Evolutionary conservation across 2,113 vertebrate genomes (phyloP).

Genomic region (Pluvialis apricaria): DNA sequence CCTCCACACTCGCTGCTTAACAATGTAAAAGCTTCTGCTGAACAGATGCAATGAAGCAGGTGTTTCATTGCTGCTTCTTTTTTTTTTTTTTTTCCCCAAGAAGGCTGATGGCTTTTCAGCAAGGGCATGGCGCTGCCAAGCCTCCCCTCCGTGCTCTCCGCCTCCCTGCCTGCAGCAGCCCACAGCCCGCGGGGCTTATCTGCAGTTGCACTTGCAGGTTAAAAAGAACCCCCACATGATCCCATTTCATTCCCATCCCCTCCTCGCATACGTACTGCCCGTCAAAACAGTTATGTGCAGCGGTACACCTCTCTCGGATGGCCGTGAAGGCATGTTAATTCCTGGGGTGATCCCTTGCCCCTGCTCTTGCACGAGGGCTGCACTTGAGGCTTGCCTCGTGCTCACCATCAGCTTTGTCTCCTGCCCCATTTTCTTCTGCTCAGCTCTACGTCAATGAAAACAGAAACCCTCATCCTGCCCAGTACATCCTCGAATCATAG

Average conservation of each 20-base stretch:
- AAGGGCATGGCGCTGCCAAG: not conserved
- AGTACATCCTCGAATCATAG: no score
- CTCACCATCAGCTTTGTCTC: not conserved
- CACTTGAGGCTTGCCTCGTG: not conserved
- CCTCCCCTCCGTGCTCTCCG: accelerated
- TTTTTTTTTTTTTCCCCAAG: not conserved
- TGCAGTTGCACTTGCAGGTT: not conserved
- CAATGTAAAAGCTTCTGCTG: accelerated
- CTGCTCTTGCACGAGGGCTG: not conserved
- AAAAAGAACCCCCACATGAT: no score
- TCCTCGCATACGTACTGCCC: accelerated
- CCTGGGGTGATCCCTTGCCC: not conserved
- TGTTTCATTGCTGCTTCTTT: not conserved
- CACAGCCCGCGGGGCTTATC: not conserved
- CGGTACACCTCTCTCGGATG: accelerated
- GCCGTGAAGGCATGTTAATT: not conserved
- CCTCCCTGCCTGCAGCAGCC: not conserved
- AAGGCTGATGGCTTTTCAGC: not conserved
- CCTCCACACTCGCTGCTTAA: not conserved
- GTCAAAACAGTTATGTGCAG: accelerated
- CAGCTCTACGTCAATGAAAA: not conserved
- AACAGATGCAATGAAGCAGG: not conserved
- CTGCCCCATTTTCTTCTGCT: not conserved
- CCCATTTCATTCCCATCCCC: not conserved
- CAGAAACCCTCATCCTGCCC: not conserved